These are phyloP conservation scores for Alexandromys fortis DNA, from an alignment of 2,113 vertebrate genomes.

Conservation along the genomic window DNA sequence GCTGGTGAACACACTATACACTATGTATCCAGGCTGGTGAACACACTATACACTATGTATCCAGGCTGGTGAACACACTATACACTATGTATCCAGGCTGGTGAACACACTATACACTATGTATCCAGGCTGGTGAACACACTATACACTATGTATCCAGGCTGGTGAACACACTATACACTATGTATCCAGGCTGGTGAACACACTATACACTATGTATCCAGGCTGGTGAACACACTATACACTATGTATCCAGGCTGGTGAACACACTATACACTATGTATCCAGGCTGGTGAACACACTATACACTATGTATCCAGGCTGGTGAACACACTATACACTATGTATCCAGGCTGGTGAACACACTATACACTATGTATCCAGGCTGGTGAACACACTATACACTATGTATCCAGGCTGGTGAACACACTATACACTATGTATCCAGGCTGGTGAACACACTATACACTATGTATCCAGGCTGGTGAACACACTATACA, in stretches of 20 bases:
- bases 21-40: background rate
- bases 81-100: background rate
- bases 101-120: too few relatives aligned
- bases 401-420: background rate
- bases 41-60: background rate
- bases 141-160: background rate
- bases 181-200: background rate
- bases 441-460: background rate
- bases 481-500: background rate
- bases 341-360: background rate
- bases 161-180: too few relatives aligned
- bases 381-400: background rate
- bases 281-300: background rate
- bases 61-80: too few relatives aligned
- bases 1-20: too few relatives aligned
- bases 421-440: background rate
- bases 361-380: background rate
- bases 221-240: background rate
- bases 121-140: background rate
- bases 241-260: background rate
- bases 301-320: background rate
- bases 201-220: background rate
- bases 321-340: too few relatives aligned
- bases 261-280: background rate
- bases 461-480: background rate